Evolutionary conservation across 64 coral and sea anemone genomes (phyloP), one percentile per base, ranked within the genome.

Genomic region (Stylophora pistillata): DNA sequence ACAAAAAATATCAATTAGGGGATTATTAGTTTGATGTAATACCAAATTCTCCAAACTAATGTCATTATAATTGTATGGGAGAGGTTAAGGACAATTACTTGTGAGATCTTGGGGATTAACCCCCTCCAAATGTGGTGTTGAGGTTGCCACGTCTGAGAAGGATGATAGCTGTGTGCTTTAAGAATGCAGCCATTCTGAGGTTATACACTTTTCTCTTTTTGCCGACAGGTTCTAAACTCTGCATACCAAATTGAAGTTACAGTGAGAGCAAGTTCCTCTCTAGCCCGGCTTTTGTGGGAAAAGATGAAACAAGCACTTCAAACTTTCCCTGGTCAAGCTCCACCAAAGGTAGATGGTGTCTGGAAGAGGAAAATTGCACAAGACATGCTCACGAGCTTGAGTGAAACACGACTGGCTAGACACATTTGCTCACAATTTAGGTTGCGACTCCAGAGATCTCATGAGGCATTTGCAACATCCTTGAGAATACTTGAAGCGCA

Each of bases 261-360:
- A 62, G 86, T 92, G 56, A 79, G 96, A 41, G 93, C 96, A 14
- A 95, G 94, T 41, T 96, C 95, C 11, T 95, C 93, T 37, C 91
- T 99, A 23, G 97, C 97, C 23, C 84, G 97, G 30, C 83, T 99
- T 34, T 85, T 99, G 20, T 99, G 94, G 90, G 97, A 99, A 65
- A 99, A 99, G 60, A 99, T 99, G 89, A 95, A 99, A 60, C 97
- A 99, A 81, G 91, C 97, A 10, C 54, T 99, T 33, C 87, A 95
- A 56, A 95, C 88, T 3, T 66, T 99, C 2, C 97, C 97, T 17
- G 93, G 97, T n/a, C 92, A 99, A 83, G 91, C 97, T 17, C 83
- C 97, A 47, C 90, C 93, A 23, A 93, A 95, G 76, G 91, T 99
- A 15, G 97, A 99, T 62, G 20, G 73, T 26, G 9, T 76, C 9